Percentiles rank a stretch among this genome's conserved stretches.
Evolutionary conservation across 2,888 invertebrate species (phyloP).

Genomic region (Scaptomyza parva): DNA sequence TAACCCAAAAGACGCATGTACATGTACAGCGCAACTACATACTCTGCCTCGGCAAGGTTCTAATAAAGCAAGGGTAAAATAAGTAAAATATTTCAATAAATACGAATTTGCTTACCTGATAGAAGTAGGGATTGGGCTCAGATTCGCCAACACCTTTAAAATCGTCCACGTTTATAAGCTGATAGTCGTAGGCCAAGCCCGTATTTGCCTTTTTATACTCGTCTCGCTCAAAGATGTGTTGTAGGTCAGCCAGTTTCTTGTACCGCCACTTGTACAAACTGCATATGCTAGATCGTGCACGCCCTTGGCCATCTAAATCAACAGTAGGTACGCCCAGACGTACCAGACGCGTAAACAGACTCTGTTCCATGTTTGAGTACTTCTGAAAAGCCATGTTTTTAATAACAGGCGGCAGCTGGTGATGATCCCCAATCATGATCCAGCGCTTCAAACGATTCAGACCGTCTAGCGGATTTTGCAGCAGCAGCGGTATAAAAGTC

Average conservation of each 20-base stretch:
- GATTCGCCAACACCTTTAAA: slow-evolving; percentile 98
- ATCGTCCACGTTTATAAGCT: slow-evolving; percentile 97
- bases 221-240: slow-evolving; percentile 92
- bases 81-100: neutral
- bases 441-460: slow-evolving; percentile 97
- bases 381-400: slow-evolving; percentile 99
- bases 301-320: slow-evolving; percentile 98
- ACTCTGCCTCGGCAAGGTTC: slow-evolving; percentile 96
- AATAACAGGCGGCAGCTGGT: slow-evolving; percentile 99
- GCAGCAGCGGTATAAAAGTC: slow-evolving; percentile 98
- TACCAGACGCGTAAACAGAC: slow-evolving; percentile 97
- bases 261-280: slow-evolving; percentile 98
- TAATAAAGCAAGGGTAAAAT: slow-evolving; percentile 72
- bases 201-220: slow-evolving; percentile 97
- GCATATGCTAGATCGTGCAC: slow-evolving; percentile 96
- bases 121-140: slow-evolving; percentile 99
- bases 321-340: slow-evolving; percentile 98
- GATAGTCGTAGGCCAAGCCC: slow-evolving; percentile 96
- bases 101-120: slow-evolving; percentile 89
- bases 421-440: slow-evolving; percentile 99
- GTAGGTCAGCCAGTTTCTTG: slow-evolving; percentile 96
- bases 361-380: slow-evolving; percentile 99
- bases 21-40: slow-evolving; percentile 98
- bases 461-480: slow-evolving; percentile 99
- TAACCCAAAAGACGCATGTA: slow-evolving; percentile 99